phyloP scores from a whole-genome alignment of 1,140 invertebrate species.

The Brachionus manjavacas region DNA sequence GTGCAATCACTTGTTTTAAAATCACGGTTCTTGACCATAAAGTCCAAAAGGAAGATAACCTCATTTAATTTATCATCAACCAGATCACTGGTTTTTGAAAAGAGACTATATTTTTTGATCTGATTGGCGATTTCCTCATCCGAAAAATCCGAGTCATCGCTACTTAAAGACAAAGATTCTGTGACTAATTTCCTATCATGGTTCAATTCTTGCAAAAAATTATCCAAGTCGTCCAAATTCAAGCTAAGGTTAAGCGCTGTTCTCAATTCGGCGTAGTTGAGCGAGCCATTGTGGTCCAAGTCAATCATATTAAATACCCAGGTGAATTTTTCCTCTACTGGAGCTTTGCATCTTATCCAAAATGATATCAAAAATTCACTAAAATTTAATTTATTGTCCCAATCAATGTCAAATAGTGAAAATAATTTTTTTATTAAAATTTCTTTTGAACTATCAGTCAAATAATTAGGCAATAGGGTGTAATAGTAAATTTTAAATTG shows the following conservation, averaged over 20 bases:
- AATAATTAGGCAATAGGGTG: not conserved
- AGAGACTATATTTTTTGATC: not conserved
- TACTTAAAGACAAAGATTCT: not conserved
- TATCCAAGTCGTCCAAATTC: slow-evolving; percentile 5
- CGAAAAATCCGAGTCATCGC: slow-evolving; percentile 18
- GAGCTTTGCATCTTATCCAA: slow-evolving; percentile 35
- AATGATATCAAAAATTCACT: slow-evolving; percentile 41
- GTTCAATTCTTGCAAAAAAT: slow-evolving; percentile 4
- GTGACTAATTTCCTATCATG: not conserved
- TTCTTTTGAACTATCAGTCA: not conserved
- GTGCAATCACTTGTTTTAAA: not conserved
- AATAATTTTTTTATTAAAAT: slow-evolving; percentile 2
- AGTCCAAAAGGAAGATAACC: not conserved
- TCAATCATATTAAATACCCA: slow-evolving; percentile 40
- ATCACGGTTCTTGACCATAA: not conserved
- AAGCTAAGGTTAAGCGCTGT: not conserved
- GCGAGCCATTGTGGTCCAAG: slow-evolving; percentile 6
- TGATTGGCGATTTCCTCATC: not conserved
- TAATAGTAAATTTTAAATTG: slow-evolving; percentile 39
- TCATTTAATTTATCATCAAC: slow-evolving; percentile 27
- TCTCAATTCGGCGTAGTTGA: not conserved
- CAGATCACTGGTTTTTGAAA: not conserved
- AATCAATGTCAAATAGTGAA: slow-evolving; percentile 24
- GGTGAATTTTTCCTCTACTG: slow-evolving; percentile 37
- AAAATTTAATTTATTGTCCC: slow-evolving; percentile 26